Percentiles rank a stretch among this genome's conserved stretches.
Evolutionary conservation across 2,113 vertebrate genomes (phyloP).

Genomic region (Rafetus swinhoei): DNA sequence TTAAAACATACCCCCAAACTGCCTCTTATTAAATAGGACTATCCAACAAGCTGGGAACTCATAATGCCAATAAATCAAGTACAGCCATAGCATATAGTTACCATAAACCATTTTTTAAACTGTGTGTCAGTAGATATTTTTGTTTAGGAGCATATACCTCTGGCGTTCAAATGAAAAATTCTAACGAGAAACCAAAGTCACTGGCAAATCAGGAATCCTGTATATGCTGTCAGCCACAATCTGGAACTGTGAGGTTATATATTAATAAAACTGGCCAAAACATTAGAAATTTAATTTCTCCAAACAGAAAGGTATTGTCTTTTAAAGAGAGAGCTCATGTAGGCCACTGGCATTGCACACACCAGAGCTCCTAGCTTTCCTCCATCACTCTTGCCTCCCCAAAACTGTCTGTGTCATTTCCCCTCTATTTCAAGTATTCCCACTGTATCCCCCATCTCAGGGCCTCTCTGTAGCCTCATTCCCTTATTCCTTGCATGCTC

Average conservation of each 20-base stretch:
- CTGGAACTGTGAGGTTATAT: background rate
- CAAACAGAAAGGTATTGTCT: background rate
- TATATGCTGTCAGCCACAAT: background rate
- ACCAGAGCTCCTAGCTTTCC: background rate
- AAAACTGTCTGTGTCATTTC: background rate
- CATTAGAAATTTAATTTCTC: background rate
- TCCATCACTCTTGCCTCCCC: background rate
- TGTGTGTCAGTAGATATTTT: background rate
- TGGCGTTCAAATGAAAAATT: background rate
- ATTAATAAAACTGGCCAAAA: background rate
- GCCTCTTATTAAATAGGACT: background rate
- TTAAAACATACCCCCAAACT: background rate
- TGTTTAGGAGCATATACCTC: background rate
- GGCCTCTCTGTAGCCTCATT: background rate
- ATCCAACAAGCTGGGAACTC: background rate
- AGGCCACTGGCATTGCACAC: background rate
- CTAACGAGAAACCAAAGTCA: background rate
- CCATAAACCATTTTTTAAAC: background rate
- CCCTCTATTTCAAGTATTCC: background rate
- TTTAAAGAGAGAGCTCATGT: background rate
- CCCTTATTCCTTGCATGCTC: background rate
- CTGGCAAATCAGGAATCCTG: background rate
- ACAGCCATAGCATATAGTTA: accelerated
- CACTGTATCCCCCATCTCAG: background rate
- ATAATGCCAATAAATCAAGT: background rate